phyloP scores from a whole-genome alignment of 2,888 invertebrate genomes.

The Erynnis tages region DNA sequence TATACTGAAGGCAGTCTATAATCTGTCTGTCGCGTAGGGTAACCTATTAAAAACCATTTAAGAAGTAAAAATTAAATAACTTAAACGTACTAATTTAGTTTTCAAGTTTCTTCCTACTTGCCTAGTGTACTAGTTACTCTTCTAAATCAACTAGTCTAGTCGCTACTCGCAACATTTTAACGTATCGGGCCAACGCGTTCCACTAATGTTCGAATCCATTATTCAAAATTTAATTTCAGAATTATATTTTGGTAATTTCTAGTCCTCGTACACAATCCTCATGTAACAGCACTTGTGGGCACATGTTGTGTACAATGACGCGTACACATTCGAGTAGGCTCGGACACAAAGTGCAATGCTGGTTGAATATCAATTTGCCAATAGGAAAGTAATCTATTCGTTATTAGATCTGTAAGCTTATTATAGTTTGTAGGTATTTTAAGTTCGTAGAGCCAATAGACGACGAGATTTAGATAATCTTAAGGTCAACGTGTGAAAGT shows the following conservation, averaged over 20 bases:
- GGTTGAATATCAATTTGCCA: constrained; percentile 22
- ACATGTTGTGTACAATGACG: constrained; percentile 23
- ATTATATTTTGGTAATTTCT: not conserved
- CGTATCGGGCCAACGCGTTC: no score
- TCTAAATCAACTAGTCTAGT: no score
- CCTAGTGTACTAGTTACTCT: no score
- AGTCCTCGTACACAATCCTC: constrained; percentile 5
- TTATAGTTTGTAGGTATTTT: not conserved
- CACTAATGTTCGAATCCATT: not conserved
- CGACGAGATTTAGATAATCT: not conserved
- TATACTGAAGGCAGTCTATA: no score
- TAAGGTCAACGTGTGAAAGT: no score
- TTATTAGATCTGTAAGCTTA: not conserved
- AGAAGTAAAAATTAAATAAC: no score
- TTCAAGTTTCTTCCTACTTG: no score
- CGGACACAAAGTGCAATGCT: constrained; percentile 17
- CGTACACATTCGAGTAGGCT: constrained; percentile 15
- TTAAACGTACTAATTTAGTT: no score
- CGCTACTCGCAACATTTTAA: no score
- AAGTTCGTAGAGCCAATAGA: no score
- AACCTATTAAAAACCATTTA: no score
- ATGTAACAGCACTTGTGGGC: constrained; percentile 19
- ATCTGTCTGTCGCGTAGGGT: no score
- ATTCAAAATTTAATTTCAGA: not conserved
- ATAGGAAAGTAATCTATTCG: constrained; percentile 1